Evolutionary conservation across 1,140 invertebrate genomes (phyloP), one percentile per base, ranked within the genome.

Genomic region (Ceratosolen fusciceps): DNA sequence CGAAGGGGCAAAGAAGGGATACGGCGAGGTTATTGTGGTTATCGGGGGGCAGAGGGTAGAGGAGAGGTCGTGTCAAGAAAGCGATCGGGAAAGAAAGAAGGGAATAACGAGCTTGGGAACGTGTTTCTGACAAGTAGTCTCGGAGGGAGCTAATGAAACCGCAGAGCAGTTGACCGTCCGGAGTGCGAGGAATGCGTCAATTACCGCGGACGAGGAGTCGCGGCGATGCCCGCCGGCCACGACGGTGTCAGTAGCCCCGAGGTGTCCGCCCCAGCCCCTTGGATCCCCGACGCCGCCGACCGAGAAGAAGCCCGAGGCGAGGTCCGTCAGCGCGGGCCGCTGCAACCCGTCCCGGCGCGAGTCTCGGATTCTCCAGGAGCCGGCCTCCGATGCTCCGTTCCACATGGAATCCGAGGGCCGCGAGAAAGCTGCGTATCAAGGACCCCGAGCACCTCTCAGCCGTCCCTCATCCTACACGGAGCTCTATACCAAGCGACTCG

Each of bases 381-480:
- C 65, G 37, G 9, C 34, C 10, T 9, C 47, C n/a, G 24, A 47
- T 26, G 1, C 67, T 16, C 39, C 37, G 21, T 12, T 8, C 34
- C 0, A 34, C 9, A 12, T 34, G 60, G 60, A 12, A 34, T 67
- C 62, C 39, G 10, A 31, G 31, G 10, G 71, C 56, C n/a, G 67
- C 43, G 71, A 83, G 54, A 86, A 86, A 82, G 34, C 72, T 21
- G 31, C 62, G 3, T 9, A n/a, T 5, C 24, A 29, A 7, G 1
- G 68, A 5, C 54, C 24, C 2, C 68, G n/a, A 37, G 56, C 1
- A 43, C 47, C 14, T 10, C 12, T n/a, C 80, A 80, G 67, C 47
- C 83, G 80, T 74, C 65, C 82, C n/a, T 67, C 56, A 14, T 85
- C 83, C 29, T 87, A 87, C 71, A 81, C 84, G 82, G 84, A 86